phyloP scores from a whole-genome alignment of 2,113 vertebrate species.

The Phyllostomus discolor region DNA sequence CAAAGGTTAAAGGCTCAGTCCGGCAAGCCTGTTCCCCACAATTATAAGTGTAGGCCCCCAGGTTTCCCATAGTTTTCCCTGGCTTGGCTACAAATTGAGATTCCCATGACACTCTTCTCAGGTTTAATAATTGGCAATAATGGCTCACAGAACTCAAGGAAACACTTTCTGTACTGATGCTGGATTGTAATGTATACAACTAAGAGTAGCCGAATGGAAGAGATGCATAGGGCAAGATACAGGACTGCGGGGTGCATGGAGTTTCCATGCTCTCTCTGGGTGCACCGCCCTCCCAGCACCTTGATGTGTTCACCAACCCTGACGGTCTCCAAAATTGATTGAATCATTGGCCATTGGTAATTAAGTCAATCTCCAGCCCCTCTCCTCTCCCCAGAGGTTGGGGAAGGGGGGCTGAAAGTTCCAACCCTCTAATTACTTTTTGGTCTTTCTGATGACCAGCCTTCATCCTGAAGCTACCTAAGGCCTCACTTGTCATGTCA shows the following conservation, averaged over 20 bases:
- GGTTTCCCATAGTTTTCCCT: not conserved
- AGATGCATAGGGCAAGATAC: too few relatives aligned
- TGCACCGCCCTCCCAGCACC: too few relatives aligned
- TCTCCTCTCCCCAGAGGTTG: not conserved
- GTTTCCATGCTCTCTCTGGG: not conserved
- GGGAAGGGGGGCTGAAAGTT: not conserved
- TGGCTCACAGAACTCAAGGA: not conserved
- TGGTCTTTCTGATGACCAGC: not conserved
- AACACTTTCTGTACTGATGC: not conserved
- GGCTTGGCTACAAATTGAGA: not conserved
- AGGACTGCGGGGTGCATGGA: rapidly evolving
- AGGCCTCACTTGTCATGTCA: not conserved
- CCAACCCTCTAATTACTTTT: not conserved
- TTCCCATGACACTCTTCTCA: not conserved
- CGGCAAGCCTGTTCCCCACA: not conserved
- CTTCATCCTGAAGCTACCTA: not conserved
- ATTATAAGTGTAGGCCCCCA: not conserved
- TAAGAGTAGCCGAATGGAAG: not conserved
- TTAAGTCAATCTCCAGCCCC: not conserved
- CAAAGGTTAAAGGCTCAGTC: not conserved
- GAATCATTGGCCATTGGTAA: not conserved
- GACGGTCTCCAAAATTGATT: not conserved
- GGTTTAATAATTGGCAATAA: not conserved
- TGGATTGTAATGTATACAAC: not conserved
- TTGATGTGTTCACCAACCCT: not conserved